Evolutionary conservation across 2,888 invertebrate species (phyloP).

Genomic region (Eurois occulta): DNA sequence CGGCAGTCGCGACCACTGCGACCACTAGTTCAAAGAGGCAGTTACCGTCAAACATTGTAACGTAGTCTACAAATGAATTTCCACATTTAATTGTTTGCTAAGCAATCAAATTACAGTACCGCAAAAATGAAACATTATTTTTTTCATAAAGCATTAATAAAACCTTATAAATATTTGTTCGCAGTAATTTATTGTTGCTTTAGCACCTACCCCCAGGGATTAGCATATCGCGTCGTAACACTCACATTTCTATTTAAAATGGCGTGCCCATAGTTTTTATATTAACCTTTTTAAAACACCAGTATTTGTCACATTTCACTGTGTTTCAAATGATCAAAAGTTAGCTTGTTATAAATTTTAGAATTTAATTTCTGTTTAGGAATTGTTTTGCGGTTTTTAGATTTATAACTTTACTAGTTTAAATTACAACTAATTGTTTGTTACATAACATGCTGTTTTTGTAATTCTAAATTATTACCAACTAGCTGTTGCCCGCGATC

Average conservation of each 20-base stretch:
- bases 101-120: constrained; percentile 7
- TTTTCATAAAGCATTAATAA: constrained; percentile 21
- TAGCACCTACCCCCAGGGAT: constrained; percentile 67
- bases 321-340: constrained; percentile 44
- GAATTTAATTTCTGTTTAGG: constrained; percentile 18
- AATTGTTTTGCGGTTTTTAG: not conserved
- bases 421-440: not conserved
- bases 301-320: constrained; percentile 54
- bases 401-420: not conserved
- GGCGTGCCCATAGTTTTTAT: constrained; percentile 66
- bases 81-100: not conserved
- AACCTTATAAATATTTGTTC: constrained; percentile 53
- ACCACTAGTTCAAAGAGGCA: too few relatives aligned
- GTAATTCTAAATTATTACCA: not conserved
- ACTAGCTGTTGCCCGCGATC: too few relatives aligned
- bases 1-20: too few relatives aligned
- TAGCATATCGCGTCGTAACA: constrained; percentile 72
- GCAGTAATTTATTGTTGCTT: constrained; percentile 67
- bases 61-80: not conserved
- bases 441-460: not conserved
- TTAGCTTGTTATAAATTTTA: constrained; percentile 48
- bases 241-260: constrained; percentile 69
- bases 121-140: constrained; percentile 9
- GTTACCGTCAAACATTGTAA: too few relatives aligned
- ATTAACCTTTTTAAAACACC: constrained; percentile 45